Evolutionary conservation across 2,113 vertebrate species (phyloP).

Genomic region (Larimichthys polyactis): DNA sequence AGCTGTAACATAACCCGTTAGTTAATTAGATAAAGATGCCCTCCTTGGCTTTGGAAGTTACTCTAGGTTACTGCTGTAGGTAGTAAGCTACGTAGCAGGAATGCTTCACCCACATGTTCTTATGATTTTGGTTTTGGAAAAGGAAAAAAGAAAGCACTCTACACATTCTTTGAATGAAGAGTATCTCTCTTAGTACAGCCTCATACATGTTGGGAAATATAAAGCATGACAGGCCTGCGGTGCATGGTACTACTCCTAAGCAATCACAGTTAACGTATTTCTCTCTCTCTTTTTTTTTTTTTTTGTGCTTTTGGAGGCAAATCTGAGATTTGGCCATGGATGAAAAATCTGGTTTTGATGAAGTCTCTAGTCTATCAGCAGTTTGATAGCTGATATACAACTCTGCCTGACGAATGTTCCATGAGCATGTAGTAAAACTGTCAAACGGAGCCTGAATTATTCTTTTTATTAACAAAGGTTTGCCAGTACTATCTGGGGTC

Average conservation of each 20-base stretch:
- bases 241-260: neutral
- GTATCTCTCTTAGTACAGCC: neutral
- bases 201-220: neutral
- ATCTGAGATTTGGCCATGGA: slow-evolving; percentile 14
- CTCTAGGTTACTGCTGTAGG: too few relatives aligned
- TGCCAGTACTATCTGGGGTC: slow-evolving; percentile 12
- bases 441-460: slow-evolving; percentile 47
- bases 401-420: slow-evolving; percentile 26
- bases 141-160: neutral
- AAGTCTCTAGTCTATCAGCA: slow-evolving; percentile 30
- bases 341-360: slow-evolving; percentile 57
- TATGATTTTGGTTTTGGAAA: neutral
- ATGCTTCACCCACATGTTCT: neutral
- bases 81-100: too few relatives aligned
- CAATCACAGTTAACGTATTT: neutral
- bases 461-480: slow-evolving; percentile 10
- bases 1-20: neutral
- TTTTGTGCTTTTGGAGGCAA: neutral
- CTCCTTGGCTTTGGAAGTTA: too few relatives aligned
- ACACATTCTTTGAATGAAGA: neutral
- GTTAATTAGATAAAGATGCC: too few relatives aligned
- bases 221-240: too few relatives aligned
- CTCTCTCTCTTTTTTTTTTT: neutral
- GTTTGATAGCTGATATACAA: slow-evolving; percentile 26
- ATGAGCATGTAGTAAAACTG: slow-evolving; percentile 50